Conservation (phyloP, 2,113 vertebrate species). For the Brachypodius melanocephalos region DNA sequence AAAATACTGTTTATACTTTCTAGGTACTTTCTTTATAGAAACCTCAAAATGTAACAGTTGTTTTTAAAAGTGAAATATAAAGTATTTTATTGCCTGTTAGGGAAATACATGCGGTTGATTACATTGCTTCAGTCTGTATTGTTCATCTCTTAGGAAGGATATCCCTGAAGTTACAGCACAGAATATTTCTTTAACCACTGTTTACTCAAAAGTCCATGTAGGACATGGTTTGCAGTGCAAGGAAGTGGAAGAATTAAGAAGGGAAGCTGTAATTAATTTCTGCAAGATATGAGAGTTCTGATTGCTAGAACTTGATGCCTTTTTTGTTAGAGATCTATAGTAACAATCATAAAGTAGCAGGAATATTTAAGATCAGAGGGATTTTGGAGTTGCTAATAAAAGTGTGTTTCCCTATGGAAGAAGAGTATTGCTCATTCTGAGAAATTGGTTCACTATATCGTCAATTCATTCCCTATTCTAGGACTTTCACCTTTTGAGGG, state of each 20-base stretch:
- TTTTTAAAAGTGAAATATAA: not conserved
- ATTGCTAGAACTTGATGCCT: not conserved
- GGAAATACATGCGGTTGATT: not conserved
- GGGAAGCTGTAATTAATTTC: not conserved
- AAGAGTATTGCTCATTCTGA: not conserved
- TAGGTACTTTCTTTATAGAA: not conserved
- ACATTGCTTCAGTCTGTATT: not conserved
- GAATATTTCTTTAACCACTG: not conserved
- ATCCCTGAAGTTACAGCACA: not conserved
- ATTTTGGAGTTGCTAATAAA: not conserved
- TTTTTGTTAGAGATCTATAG: not conserved
- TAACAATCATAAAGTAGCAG: not conserved
- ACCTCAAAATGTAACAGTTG: not conserved
- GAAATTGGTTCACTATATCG: not conserved
- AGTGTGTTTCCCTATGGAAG: not conserved
- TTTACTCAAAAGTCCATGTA: not conserved
- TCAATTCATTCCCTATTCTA: not conserved
- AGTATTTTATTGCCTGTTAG: not conserved
- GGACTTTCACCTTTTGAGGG: not conserved
- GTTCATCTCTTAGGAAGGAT: not conserved
- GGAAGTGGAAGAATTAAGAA: not conserved
- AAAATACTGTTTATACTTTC: not conserved
- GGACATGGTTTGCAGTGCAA: not conserved
- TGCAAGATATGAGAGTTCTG: not conserved
- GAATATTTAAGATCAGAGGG: not conserved